Conservation (phyloP, 2,113 vertebrate species). For the Carollia perspicillata region DNA sequence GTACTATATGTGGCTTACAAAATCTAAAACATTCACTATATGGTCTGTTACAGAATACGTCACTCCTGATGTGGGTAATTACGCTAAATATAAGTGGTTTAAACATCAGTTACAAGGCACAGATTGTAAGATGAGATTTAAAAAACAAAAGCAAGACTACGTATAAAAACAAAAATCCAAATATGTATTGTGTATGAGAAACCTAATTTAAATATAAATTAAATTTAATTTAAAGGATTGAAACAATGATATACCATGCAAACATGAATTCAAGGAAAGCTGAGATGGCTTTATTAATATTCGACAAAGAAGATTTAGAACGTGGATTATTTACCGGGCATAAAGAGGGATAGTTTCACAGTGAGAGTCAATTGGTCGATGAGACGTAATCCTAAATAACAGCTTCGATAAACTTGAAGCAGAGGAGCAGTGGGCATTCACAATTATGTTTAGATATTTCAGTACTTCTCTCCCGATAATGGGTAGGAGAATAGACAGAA, state of each 20-base stretch:
- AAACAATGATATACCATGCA: not conserved
- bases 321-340: not conserved
- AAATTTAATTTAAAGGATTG: not conserved
- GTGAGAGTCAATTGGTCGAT: not conserved
- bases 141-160: not conserved
- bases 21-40: not conserved
- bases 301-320: not conserved
- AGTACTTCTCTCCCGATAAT: not conserved
- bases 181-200: not conserved
- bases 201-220: slow-evolving; percentile 4
- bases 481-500: not conserved
- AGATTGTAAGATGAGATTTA: not conserved
- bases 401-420: not conserved
- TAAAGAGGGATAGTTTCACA: not conserved
- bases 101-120: not conserved
- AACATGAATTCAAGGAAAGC: not conserved
- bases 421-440: not conserved
- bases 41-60: not conserved
- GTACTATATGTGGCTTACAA: not conserved
- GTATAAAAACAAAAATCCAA: not conserved
- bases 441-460: not conserved
- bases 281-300: not conserved
- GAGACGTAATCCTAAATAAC: not conserved
- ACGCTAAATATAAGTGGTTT: not conserved
- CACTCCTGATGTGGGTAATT: not conserved